Conservation (phyloP, 2,797 vertebrate genomes). For the Nyctibius grandis region DNA sequence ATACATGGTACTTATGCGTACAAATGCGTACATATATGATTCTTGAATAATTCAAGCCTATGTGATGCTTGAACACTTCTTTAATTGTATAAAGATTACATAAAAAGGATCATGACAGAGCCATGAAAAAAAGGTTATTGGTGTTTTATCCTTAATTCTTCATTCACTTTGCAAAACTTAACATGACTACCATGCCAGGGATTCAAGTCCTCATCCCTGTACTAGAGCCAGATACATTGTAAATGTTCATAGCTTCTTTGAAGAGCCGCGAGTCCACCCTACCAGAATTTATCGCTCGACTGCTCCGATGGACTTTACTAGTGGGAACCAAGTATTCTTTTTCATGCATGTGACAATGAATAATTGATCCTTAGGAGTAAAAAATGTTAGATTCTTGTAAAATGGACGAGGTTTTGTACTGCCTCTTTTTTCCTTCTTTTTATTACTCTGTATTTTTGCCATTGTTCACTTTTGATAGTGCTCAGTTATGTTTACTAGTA, state of each 20-base stretch:
- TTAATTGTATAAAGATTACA: not conserved
- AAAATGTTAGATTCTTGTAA: not conserved
- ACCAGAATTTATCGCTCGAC: not conserved
- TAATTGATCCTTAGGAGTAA: not conserved
- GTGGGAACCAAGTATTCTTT: not conserved
- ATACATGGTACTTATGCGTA: not conserved
- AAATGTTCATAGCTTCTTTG: not conserved
- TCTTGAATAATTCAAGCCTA: not conserved
- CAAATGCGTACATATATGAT: not conserved
- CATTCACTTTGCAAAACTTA: not conserved
- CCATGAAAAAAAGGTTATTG: not conserved
- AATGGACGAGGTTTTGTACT: not conserved
- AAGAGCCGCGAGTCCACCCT: not conserved
- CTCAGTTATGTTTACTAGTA: not conserved
- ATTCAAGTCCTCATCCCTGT: not conserved
- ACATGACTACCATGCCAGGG: not conserved
- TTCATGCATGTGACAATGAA: not conserved
- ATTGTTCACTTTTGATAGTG: not conserved
- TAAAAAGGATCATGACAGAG: not conserved
- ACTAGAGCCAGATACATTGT: not conserved
- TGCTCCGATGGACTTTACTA: not conserved
- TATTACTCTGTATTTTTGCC: not conserved
- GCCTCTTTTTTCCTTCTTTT: not conserved
- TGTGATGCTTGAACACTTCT: not conserved
- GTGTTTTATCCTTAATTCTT: not conserved